A percentile compares a stretch with the other conserved stretches of the same genome.
Evolutionary conservation across 2,113 vertebrate genomes (phyloP).

Genomic region (Lycocorax pyrrhopterus): DNA sequence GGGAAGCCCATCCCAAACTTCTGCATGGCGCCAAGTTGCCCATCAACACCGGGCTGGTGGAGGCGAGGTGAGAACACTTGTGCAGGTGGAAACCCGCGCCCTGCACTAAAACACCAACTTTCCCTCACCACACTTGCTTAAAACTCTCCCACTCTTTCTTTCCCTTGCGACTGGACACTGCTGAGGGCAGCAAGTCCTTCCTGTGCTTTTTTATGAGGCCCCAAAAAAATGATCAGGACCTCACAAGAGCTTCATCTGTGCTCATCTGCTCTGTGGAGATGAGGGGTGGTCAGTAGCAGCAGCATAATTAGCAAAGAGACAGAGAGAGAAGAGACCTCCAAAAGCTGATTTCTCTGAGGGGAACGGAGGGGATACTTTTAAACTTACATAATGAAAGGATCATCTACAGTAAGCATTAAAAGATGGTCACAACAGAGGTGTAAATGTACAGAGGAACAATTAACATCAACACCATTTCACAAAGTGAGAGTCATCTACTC

Average conservation of each 20-base stretch:
- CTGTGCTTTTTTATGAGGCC: neutral
- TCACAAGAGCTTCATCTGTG: neutral
- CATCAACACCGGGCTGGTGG: neutral
- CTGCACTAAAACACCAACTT: neutral
- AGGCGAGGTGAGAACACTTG: neutral
- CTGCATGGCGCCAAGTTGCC: neutral
- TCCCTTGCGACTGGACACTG: neutral
- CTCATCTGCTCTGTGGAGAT: neutral
- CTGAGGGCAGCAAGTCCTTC: neutral
- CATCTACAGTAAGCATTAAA: slow-evolving; percentile 27
- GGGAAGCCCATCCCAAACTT: neutral
- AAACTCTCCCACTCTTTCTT: neutral
- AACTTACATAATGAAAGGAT: neutral
- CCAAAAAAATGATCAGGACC: neutral
- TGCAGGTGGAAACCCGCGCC: neutral
- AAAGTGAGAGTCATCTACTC: neutral
- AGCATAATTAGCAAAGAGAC: neutral
- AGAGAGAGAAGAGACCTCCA: neutral
- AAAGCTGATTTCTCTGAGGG: neutral
- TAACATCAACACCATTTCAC: slow-evolving; percentile 32
- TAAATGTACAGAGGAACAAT: slow-evolving; percentile 35
- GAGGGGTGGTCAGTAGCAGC: neutral
- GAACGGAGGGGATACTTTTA: neutral
- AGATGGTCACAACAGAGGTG: neutral
- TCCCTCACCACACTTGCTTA: rapidly evolving